Percentiles rank a stretch among this genome's conserved stretches.
Evolutionary conservation across 2,113 vertebrate genomes (phyloP).

Genomic region (Dryoscopus gambensis): DNA sequence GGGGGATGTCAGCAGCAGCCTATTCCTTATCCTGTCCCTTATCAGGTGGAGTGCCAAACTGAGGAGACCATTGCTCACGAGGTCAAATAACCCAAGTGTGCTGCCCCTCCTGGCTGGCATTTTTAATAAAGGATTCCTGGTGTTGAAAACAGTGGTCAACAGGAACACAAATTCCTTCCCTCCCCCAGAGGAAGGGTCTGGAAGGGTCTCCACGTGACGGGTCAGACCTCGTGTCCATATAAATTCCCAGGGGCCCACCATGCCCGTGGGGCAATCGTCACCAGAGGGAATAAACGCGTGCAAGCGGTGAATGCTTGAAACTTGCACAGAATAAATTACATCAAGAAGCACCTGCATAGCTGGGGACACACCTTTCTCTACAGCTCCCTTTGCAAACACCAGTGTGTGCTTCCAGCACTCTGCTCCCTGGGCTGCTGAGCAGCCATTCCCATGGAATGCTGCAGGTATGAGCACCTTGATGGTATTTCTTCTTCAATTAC

Average conservation of each 20-base stretch:
- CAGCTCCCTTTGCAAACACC: neutral
- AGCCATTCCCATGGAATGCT: neutral
- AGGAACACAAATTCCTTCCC: neutral
- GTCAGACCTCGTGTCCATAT: neutral
- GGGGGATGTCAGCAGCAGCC: neutral
- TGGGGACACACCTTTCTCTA: neutral
- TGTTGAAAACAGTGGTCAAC: neutral
- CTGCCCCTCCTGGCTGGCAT: neutral
- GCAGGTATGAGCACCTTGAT: neutral
- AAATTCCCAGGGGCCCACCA: neutral
- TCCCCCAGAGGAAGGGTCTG: neutral
- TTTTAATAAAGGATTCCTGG: neutral
- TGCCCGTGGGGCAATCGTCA: neutral
- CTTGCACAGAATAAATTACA: neutral
- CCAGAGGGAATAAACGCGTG: rapidly evolving
- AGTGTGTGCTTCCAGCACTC: neutral
- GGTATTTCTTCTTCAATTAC: neutral
- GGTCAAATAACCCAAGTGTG: neutral
- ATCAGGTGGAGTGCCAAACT: neutral
- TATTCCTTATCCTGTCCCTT: neutral
- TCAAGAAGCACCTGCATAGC: neutral
- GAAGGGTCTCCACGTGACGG: neutral
- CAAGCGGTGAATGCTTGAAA: neutral
- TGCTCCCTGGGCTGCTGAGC: neutral
- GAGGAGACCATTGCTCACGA: neutral